Evolutionary conservation across 2,113 vertebrate genomes (phyloP).

Genomic region (Oreotrochilus melanogaster): DNA sequence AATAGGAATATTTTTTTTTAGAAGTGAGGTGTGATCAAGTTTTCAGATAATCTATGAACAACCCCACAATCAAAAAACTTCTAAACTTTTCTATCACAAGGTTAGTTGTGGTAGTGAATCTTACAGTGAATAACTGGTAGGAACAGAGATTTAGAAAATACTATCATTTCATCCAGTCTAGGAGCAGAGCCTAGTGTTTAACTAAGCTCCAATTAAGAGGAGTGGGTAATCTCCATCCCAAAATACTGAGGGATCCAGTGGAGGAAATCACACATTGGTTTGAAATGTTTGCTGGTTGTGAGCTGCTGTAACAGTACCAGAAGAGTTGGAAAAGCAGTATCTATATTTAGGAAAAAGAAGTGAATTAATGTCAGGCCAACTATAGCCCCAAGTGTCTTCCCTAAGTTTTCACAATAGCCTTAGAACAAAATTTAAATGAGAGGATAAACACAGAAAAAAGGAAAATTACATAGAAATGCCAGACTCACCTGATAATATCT

Average conservation of each 20-base stretch:
- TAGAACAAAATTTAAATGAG: slow-evolving; percentile 20
- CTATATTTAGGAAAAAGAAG: not conserved
- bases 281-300: not conserved
- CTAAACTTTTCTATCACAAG: not conserved
- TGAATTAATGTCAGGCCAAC: not conserved
- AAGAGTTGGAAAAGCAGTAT: not conserved
- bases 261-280: not conserved
- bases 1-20: not conserved
- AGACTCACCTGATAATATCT: slow-evolving; percentile 32
- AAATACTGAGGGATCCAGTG: not conserved
- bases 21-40: not conserved
- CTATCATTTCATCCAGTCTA: not conserved
- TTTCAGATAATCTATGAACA: not conserved
- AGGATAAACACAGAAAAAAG: slow-evolving; percentile 16
- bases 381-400: not conserved
- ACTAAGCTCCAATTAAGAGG: not conserved
- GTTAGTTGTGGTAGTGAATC: not conserved
- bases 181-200: not conserved
- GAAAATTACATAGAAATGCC: not conserved
- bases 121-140: not conserved
- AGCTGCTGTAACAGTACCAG: not conserved
- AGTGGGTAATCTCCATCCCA: not conserved
- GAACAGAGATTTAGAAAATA: not conserved
- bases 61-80: not conserved
- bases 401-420: not conserved